These are phyloP conservation scores for Galaxias olidus DNA, from an alignment of 2,797 vertebrate species.

Conservation along the genomic window DNA sequence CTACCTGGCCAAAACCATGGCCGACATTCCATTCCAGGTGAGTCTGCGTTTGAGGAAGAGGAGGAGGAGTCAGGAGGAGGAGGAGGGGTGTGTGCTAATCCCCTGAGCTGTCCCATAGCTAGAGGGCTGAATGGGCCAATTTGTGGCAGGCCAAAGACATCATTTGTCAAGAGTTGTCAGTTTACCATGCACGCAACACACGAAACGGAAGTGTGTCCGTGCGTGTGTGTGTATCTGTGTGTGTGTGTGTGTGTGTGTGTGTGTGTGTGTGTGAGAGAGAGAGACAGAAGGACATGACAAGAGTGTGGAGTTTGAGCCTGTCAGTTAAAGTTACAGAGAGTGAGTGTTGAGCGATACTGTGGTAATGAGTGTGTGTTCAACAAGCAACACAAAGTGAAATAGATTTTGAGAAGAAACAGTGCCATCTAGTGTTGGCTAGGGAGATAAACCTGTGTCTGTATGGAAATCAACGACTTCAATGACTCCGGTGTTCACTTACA, in stretches of 20 bases:
- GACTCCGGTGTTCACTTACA: no score
- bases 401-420: not conserved
- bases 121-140: no score
- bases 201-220: no score
- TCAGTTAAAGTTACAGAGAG: not conserved
- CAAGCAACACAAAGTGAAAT: not conserved
- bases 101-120: no score
- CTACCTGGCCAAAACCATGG: constrained; percentile 96
- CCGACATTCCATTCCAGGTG: constrained; percentile 92
- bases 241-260: not conserved
- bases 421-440: constrained; percentile 11
- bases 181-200: no score
- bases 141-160: no score
- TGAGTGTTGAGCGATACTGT: not conserved
- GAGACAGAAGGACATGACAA: not conserved
- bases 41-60: constrained; percentile 11
- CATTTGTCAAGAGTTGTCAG: no score
- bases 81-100: no score
- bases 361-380: no score
- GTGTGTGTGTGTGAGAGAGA: not conserved
- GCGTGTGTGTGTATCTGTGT: not conserved
- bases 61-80: no score
- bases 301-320: not conserved
- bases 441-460: not conserved
- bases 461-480: not conserved